Base-by-base conservation (phyloP, 64 coral and sea anemone species). In the Pachyseris speciosa region DNA sequence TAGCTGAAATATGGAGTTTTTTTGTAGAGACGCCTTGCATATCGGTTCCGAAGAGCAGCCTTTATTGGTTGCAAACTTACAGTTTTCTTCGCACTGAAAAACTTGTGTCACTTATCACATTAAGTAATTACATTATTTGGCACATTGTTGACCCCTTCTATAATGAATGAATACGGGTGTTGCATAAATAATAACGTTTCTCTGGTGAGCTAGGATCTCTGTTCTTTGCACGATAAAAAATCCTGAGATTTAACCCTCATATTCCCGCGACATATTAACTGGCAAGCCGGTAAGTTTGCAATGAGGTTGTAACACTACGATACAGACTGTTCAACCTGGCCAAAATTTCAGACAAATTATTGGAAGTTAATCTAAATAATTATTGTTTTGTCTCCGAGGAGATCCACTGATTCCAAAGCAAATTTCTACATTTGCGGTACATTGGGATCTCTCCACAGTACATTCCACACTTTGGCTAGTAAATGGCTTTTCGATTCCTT, bases 141-240 rank as follows among this genome's bases (percentile, higher is more conserved):
- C 73, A 76, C 73, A 76, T 81, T 81, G 51, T 58, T 81, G 77
- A 81, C 34, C 77, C 41, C 38, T 81, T 81, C 33, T 81, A 81
- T 81, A 81, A 60, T 60, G 40, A 26, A 81, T 81, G 51, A 37
- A 61, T 30, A 63, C 77, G 25, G 50, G 77, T 63, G 53, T 58
- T 40, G 53, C 33, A 61, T 81, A 39, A 60, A 24, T 59, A 39
- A 81, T 81, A 20, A 22, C 8, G 20, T 40, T 12, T 81, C 52
- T 63, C 52, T 24, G 32, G 26, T 36, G 77, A 61, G n/a, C n/a
- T 45, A 15, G 16, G 29, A 5, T 1, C 53, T 40, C 48, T 53
- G 31, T 57, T 76, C 9, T 50, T n/a, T 7, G 15, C 51, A n/a
- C 2, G 17, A 58, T 38, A 61, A 2, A 22, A 63, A 32, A 81